Evolutionary conservation across 2,113 vertebrate genomes (phyloP).

Genomic region (Tinamus guttatus): DNA sequence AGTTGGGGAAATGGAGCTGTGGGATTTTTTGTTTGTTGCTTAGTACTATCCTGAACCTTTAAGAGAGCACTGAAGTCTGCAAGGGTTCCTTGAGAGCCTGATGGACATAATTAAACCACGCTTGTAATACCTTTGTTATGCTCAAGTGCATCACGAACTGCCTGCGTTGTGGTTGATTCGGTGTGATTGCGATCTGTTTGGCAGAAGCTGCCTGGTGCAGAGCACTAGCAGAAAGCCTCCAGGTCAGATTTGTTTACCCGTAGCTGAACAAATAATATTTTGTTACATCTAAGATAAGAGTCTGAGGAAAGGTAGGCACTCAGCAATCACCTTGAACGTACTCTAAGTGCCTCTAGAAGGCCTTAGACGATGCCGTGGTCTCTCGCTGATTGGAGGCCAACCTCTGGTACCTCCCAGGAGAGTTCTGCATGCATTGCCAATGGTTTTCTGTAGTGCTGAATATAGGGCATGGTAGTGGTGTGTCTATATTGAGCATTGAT

Average conservation of each 20-base stretch:
- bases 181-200: background rate
- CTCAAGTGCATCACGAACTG: background rate
- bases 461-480: background rate
- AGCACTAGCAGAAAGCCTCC: background rate
- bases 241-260: background rate
- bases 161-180: background rate
- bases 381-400: fast-evolving
- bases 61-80: background rate
- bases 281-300: background rate
- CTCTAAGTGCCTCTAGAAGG: background rate
- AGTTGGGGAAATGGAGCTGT: background rate
- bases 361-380: background rate
- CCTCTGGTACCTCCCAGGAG: fast-evolving
- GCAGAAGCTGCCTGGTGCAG: background rate
- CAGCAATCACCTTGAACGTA: fast-evolving
- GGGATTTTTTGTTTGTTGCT: background rate
- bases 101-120: background rate
- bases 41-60: background rate
- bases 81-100: background rate
- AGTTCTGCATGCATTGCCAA: fast-evolving
- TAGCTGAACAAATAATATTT: background rate
- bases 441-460: background rate
- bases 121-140: background rate
- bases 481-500: background rate
- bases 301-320: background rate